A percentile compares a stretch with the other conserved stretches of the same genome.
phyloP scores from a whole-genome alignment of 2,113 vertebrate genomes.

The Burhinus oedicnemus region DNA sequence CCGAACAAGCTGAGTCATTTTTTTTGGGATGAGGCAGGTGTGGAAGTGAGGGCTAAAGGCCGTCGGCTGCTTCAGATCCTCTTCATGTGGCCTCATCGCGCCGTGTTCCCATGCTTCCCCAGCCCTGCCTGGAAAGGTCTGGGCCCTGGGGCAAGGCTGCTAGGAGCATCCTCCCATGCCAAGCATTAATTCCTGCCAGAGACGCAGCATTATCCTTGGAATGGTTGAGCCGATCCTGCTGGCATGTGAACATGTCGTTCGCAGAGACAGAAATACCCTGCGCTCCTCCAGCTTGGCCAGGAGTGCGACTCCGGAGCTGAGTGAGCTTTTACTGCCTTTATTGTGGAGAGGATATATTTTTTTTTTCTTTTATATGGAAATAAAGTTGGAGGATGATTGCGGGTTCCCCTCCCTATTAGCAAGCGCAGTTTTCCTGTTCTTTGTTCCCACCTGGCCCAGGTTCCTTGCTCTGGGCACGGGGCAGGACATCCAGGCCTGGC shows the following conservation, averaged over 20 bases:
- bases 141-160: neutral
- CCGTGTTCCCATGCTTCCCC: neutral
- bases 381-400: neutral
- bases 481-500: neutral
- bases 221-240: neutral
- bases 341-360: neutral
- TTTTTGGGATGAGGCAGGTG: neutral
- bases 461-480: neutral
- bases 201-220: neutral
- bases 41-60: neutral
- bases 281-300: constrained; percentile 6
- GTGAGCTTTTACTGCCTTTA: neutral
- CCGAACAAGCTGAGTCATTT: neutral
- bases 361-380: constrained; percentile 40
- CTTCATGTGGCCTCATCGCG: neutral
- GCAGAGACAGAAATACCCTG: neutral
- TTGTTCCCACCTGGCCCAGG: neutral
- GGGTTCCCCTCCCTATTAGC: neutral
- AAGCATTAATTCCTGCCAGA: neutral
- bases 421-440: neutral
- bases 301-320: fast-evolving
- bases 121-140: neutral
- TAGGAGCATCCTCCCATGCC: neutral
- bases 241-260: neutral
- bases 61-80: neutral